A percentile compares a stretch with the other conserved stretches of the same genome.
These are phyloP conservation scores for Clupea harengus DNA, from an alignment of 2,113 vertebrate species.

Conservation along the genomic window DNA sequence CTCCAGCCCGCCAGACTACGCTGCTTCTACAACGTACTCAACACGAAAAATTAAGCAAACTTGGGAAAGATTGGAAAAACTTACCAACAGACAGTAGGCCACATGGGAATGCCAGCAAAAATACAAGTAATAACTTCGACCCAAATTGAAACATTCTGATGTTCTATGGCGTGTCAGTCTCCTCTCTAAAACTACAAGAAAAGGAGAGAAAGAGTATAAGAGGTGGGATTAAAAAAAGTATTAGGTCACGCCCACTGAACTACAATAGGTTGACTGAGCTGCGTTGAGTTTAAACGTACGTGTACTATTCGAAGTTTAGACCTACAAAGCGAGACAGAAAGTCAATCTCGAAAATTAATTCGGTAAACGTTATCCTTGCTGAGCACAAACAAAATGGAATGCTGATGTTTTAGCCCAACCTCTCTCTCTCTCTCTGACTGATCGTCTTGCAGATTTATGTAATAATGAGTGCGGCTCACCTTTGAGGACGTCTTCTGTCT, in stretches of 20 bases:
- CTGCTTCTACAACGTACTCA: not conserved
- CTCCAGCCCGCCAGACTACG: not conserved
- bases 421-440: too few species aligned
- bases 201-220: constrained; percentile 17
- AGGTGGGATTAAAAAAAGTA: constrained; percentile 34
- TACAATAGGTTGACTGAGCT: not conserved
- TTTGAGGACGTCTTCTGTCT: too few species aligned
- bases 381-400: too few species aligned
- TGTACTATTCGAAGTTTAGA: not conserved
- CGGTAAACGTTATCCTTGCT: too few species aligned
- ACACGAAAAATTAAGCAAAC: not conserved
- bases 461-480: too few species aligned
- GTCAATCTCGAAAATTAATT: not conserved
- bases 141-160: constrained; percentile 61
- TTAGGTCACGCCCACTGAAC: constrained; percentile 36
- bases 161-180: constrained; percentile 34
- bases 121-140: constrained; percentile 59
- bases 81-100: constrained; percentile 60
- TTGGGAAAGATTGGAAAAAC: constrained; percentile 19
- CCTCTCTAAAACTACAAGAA: constrained; percentile 59
- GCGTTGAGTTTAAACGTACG: not conserved
- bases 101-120: constrained; percentile 67
- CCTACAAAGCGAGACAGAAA: not conserved
- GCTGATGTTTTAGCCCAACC: too few species aligned
- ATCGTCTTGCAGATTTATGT: not conserved